A percentile compares a stretch with the other conserved stretches of the same genome.
phyloP scores from a whole-genome alignment of 1,140 invertebrate species.

The Amphibalanus amphitrite region DNA sequence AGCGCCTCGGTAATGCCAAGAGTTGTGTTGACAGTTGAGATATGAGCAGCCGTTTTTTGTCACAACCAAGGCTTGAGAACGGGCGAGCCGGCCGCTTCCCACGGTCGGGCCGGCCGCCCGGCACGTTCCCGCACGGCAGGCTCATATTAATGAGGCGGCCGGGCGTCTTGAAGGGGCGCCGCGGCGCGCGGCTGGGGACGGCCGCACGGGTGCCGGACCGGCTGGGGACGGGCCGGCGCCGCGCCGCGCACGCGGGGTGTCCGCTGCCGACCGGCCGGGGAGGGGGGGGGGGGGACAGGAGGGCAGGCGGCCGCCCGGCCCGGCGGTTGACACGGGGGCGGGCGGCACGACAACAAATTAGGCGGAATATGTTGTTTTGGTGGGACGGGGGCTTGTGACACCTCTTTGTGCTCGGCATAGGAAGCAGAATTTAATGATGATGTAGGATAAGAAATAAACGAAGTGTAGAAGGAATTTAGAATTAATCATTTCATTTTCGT shows the following conservation, averaged over 20 bases:
- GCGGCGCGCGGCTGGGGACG: not conserved
- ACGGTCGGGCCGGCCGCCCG: not conserved
- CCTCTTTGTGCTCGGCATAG: no score
- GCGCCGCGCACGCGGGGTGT: not conserved
- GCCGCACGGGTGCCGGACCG: not conserved
- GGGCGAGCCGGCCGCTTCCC: not conserved
- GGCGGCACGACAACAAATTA: no score
- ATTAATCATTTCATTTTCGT: no score
- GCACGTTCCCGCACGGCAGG: not conserved
- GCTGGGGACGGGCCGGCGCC: not conserved
- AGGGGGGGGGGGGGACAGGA: not conserved
- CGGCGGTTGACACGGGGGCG: no score
- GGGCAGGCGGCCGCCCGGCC: no score
- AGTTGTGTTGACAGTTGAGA: conserved; percentile 5
- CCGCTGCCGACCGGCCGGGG: no score
- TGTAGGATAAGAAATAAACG: no score
- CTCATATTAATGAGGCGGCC: not conserved
- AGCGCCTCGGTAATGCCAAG: not conserved
- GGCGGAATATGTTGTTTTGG: no score
- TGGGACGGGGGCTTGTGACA: no score
- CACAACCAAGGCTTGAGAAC: conserved; percentile 1
- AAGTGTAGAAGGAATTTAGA: no score
- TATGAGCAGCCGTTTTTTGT: conserved; percentile 3
- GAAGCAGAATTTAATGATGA: no score
- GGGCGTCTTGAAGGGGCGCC: not conserved